These are phyloP conservation scores for Miichthys miiuy DNA, from an alignment of 2,797 vertebrate genomes.

Conservation along the genomic window DNA sequence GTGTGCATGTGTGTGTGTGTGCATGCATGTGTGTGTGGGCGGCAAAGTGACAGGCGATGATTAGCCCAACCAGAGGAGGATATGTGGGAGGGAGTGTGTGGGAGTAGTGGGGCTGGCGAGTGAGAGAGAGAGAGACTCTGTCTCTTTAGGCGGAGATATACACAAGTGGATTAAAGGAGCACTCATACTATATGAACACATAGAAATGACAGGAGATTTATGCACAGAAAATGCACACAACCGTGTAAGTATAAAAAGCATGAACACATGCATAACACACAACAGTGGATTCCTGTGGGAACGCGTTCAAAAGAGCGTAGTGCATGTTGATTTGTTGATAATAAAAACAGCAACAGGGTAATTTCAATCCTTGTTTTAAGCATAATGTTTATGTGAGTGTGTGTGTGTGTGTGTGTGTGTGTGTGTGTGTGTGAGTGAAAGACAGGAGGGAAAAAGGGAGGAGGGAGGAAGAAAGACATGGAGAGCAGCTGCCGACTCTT, in stretches of 20 bases:
- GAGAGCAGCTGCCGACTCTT: slow-evolving; percentile 71
- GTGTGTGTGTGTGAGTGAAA: slow-evolving; percentile 29
- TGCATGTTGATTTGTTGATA: slow-evolving; percentile 29
- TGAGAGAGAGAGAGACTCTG: slow-evolving; percentile 41
- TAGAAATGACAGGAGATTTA: slow-evolving; percentile 35
- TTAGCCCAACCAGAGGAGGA: slow-evolving; percentile 85
- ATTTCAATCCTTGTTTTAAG: slow-evolving; percentile 51
- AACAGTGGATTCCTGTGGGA: slow-evolving; percentile 31
- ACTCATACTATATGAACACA: slow-evolving; percentile 59
- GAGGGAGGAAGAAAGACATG: slow-evolving; percentile 44
- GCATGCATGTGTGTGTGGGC: slow-evolving; percentile 68
- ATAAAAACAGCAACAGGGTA: slow-evolving; percentile 52
- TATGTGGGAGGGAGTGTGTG: slow-evolving; percentile 80
- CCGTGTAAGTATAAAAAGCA: slow-evolving; percentile 14
- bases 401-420: slow-evolving; percentile 7
- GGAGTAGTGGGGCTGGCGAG: slow-evolving; percentile 74
- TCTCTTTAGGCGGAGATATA: slow-evolving; percentile 70
- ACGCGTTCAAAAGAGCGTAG: slow-evolving; percentile 8
- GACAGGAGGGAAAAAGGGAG: slow-evolving; percentile 19
- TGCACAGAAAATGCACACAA: slow-evolving; percentile 45
- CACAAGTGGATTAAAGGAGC: slow-evolving; percentile 74
- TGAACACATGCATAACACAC: slow-evolving; percentile 12
- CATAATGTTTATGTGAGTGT: slow-evolving; percentile 37
- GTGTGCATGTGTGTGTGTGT: slow-evolving; percentile 32
- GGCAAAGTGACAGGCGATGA: slow-evolving; percentile 85